A percentile compares a stretch with the other conserved stretches of the same genome.
phyloP scores from a whole-genome alignment of 1,140 invertebrate genomes.

The Cyphomyrmex costatus region DNA sequence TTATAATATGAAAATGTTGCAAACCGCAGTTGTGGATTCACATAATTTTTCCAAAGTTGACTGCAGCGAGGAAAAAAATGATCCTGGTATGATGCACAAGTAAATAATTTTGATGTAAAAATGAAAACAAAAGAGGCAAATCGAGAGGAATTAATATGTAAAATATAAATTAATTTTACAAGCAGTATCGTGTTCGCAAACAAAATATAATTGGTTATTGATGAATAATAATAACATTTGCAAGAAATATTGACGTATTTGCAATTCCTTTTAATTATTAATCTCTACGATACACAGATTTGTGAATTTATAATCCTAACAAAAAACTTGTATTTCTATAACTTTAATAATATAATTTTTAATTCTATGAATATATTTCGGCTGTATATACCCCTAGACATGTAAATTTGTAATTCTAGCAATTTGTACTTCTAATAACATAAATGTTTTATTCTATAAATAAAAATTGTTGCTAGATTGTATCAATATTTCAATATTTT shows the following conservation, averaged over 20 bases:
- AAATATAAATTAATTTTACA: constrained; percentile 65
- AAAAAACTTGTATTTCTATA: not conserved
- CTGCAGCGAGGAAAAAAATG: not conserved
- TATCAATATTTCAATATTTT: constrained; percentile 15
- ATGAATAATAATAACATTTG: constrained; percentile 46
- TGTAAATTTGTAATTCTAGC: not conserved
- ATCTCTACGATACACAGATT: not conserved
- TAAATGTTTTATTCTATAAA: not conserved
- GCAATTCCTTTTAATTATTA: constrained; percentile 32
- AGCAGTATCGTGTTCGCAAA: constrained; percentile 45
- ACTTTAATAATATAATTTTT: not conserved
- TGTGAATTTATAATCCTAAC: not conserved
- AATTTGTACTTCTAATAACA: constrained; percentile 1
- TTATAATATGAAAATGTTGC: constrained; percentile 10
- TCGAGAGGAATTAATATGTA: constrained; percentile 64
- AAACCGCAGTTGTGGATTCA: not conserved
- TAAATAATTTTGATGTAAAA: constrained; percentile 65
- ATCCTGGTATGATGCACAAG: not conserved
- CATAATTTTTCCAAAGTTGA: constrained; percentile 30
- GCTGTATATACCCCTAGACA: not conserved
- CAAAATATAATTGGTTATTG: constrained; percentile 38
- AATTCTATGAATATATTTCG: not conserved
- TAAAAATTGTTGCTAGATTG: not conserved
- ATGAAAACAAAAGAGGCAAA: constrained; percentile 30
- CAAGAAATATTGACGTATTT: constrained; percentile 18